Conservation (phyloP, 2,113 vertebrate genomes). For the Cephalopterus ornatus region DNA sequence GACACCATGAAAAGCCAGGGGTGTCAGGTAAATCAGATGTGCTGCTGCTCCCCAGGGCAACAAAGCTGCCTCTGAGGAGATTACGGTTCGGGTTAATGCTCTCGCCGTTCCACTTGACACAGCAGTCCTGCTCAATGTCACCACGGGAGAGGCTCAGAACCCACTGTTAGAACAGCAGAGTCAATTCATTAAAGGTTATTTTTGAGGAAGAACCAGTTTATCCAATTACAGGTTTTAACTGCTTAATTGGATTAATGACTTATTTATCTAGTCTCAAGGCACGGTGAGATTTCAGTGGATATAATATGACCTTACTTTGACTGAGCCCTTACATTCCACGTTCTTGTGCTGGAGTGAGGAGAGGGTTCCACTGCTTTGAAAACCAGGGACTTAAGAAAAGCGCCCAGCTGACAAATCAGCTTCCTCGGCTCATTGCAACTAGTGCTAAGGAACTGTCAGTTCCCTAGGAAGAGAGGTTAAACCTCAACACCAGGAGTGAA, state of each 20-base stretch:
- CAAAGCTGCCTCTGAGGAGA: constrained; percentile 54
- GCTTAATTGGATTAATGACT: constrained; percentile 63
- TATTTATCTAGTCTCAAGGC: constrained; percentile 53
- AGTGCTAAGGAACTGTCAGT: background rate
- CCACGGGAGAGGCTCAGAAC: background rate
- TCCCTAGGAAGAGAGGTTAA: background rate
- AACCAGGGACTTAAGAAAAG: background rate
- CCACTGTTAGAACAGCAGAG: constrained; percentile 15
- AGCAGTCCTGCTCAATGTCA: constrained; percentile 55
- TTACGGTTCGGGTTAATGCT: constrained; percentile 57
- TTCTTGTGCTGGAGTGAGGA: background rate
- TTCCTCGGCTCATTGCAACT: background rate
- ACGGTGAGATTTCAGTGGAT: constrained; percentile 27
- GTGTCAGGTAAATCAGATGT: constrained; percentile 82
- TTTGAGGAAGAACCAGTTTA: constrained; percentile 65
- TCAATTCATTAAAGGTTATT: constrained; percentile 67
- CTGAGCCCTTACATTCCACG: background rate
- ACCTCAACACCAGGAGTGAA: background rate
- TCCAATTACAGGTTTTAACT: constrained; percentile 68
- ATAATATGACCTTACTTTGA: constrained; percentile 34
- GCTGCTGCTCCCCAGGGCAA: background rate
- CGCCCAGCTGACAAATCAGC: background rate
- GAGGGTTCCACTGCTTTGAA: background rate
- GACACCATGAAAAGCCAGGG: constrained; percentile 83
- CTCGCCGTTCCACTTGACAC: constrained; percentile 48